Evolutionary conservation across 2,113 vertebrate genomes (phyloP), one percentile per base, ranked within the genome.

Genomic region (Channa maculata): DNA sequence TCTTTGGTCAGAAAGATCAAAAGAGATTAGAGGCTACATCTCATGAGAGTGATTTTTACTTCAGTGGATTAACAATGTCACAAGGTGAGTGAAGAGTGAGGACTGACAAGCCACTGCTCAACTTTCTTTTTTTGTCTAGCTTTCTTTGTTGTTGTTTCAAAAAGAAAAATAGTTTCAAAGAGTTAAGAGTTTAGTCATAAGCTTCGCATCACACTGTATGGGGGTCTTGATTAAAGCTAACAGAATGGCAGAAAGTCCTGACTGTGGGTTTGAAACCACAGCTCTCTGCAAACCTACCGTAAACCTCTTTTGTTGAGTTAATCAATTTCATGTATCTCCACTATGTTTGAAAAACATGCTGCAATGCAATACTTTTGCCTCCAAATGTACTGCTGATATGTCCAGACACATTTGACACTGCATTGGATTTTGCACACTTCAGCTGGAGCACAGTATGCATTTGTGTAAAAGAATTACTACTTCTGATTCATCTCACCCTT

Each of bases 1-100:
- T 74, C 61, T 55, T 57, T 38, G 37, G 76, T 71, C 78, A 77
- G 3, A 71, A 66, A 82, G 66, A 82, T 84, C 80, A 82, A 75
- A 4, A 89, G 75, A 62, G 62, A 50, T 78, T 75, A 76, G 54
- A 84, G 73, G 78, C 54, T 84, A 72, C 69, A 79, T 79, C 84
- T 65, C 74, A 65, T 57, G 65, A 82, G 68, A 73, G 74, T 59
- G 44, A 60, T 9, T 41, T 41, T 66, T 66, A 63, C 66, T 83
- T 73, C 53, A 55, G 71, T 59, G 41, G 33, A 81, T 68, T 62
- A 69, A 36, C 5, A 6, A 51, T 51, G 80, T 24, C 67, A 76
- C 24, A 33, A 65, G 79, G 68, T 86, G 61, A 14, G 43, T 1
- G 5, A 24, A 48, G 64, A 66, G 89, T 73, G 71, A 85, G 60